Conservation (phyloP, 2,888 invertebrate genomes). For the Actias luna region DNA sequence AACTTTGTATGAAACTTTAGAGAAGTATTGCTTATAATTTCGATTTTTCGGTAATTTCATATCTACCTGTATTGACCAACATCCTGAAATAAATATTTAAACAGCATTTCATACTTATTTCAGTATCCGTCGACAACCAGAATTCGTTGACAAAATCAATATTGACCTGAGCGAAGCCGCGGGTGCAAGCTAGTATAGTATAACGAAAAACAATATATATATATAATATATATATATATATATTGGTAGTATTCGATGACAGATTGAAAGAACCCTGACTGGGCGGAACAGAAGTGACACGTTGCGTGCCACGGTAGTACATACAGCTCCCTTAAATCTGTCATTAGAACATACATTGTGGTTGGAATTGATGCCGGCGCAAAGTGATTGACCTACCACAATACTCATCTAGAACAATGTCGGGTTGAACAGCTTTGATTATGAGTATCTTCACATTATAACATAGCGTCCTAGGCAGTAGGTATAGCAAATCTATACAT, state of each 20-base stretch:
- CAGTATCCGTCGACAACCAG: too few relatives aligned
- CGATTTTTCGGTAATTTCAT: too few relatives aligned
- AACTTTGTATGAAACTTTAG: too few relatives aligned
- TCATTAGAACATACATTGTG: constrained; percentile 4
- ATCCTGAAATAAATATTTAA: too few relatives aligned
- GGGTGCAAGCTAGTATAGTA: too few relatives aligned
- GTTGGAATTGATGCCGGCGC: neutral
- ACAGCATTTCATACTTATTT: too few relatives aligned
- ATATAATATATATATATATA: too few relatives aligned
- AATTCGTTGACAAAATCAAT: too few relatives aligned
- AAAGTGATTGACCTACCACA: neutral
- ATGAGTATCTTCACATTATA: neutral
- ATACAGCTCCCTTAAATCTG: neutral
- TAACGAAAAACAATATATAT: too few relatives aligned
- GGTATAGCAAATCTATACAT: neutral
- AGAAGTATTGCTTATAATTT: too few relatives aligned
- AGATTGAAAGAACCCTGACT: neutral
- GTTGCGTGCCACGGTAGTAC: neutral
- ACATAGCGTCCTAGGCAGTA: neutral
- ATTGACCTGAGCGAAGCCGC: too few relatives aligned
- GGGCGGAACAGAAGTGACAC: neutral
- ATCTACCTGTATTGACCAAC: too few relatives aligned
- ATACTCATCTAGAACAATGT: neutral
- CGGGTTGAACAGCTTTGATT: neutral
- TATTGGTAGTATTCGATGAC: neutral